phyloP scores from a whole-genome alignment of 2,113 vertebrate species.

The zebrafish (Danio rerio) region DNA sequence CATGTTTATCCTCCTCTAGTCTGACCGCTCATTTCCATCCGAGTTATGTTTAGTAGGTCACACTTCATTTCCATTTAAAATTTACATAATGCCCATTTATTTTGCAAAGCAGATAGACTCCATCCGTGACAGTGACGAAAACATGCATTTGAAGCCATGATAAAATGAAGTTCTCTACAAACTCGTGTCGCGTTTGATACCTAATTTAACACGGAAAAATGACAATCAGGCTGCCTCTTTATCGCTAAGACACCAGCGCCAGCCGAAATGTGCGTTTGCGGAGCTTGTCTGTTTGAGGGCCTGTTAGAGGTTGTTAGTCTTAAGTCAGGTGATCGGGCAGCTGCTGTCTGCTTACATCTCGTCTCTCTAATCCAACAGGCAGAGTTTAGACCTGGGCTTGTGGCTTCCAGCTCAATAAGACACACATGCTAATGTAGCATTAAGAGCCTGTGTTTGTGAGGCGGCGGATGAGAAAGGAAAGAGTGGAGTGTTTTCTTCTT shows the following conservation, averaged over 20 bases:
- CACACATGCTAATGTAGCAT: conserved; percentile 39
- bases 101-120: conserved; percentile 3
- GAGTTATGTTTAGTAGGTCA: conserved; percentile 43
- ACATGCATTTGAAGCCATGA: background rate
- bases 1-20: conserved; percentile 17
- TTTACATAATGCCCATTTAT: conserved; percentile 39
- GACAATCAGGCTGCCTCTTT: background rate
- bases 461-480: background rate
- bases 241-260: conserved; percentile 18
- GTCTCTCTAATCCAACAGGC: conserved; percentile 31
- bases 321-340: conserved; percentile 40
- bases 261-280: background rate
- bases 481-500: conserved; percentile 6
- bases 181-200: background rate
- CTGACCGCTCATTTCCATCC: conserved; percentile 38
- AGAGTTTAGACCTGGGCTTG: conserved; percentile 23
- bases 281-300: conserved; percentile 30
- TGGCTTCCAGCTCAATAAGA: conserved; percentile 26
- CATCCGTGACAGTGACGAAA: background rate
- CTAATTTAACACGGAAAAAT: conserved; percentile 21
- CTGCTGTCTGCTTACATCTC: conserved; percentile 44
- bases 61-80: conserved; percentile 37
- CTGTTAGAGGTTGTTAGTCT: conserved; percentile 37
- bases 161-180: conserved; percentile 21
- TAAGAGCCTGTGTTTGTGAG: background rate